Evolutionary conservation across 2,888 invertebrate genomes (phyloP).

Genomic region (Mesorhabditis spiculigera): DNA sequence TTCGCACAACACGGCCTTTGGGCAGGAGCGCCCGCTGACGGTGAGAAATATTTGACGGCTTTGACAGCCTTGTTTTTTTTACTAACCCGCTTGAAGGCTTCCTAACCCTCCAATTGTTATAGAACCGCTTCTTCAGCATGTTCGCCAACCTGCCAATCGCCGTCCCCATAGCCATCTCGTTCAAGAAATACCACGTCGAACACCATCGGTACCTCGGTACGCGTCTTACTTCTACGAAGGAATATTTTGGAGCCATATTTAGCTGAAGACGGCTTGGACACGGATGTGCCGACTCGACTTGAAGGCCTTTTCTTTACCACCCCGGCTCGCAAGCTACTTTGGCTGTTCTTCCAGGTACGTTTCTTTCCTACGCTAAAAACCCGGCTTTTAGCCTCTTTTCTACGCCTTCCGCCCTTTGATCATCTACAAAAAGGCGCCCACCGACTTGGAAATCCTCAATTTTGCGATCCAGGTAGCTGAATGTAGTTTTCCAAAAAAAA

Average conservation of each 20-base stretch:
- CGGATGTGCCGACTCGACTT: slow-evolving; percentile 86
- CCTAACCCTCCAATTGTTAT: slow-evolving; percentile 9
- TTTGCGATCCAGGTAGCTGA: slow-evolving; percentile 68
- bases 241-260: neutral
- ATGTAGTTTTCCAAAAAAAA: neutral
- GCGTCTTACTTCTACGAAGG: slow-evolving; percentile 58
- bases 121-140: slow-evolving; percentile 82
- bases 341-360: slow-evolving; percentile 87
- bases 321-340: slow-evolving; percentile 82
- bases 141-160: slow-evolving; percentile 93
- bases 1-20: slow-evolving; percentile 92
- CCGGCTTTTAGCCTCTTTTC: slow-evolving; percentile 75
- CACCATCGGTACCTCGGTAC: slow-evolving; percentile 72
- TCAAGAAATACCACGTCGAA: slow-evolving; percentile 89
- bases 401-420: slow-evolving; percentile 83
- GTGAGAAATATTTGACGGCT: slow-evolving; percentile 11
- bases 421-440: slow-evolving; percentile 64
- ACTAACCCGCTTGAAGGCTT: neutral
- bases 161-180: slow-evolving; percentile 88
- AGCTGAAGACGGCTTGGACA: slow-evolving; percentile 88
- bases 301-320: slow-evolving; percentile 89
- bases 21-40: slow-evolving; percentile 66
- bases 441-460: slow-evolving; percentile 77
- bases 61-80: neutral
- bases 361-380: slow-evolving; percentile 70